Conservation (phyloP, 2,797 vertebrate genomes). For the Pangasius krempfi region DNA sequence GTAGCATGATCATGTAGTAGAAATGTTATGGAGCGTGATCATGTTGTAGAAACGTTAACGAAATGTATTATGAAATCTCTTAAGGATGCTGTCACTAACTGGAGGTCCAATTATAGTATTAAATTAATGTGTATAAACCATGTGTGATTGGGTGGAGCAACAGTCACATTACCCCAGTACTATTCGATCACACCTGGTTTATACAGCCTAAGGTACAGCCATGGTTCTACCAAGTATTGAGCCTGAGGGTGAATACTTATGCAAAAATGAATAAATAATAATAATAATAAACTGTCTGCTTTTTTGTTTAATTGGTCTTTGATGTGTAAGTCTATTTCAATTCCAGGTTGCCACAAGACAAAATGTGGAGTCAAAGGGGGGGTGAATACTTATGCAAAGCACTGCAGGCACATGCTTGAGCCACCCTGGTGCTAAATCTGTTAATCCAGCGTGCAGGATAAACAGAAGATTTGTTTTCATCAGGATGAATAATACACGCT, state of each 20-base stretch:
- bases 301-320: constrained; percentile 14
- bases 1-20: too few relatives aligned
- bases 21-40: too few relatives aligned
- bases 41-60: too few relatives aligned
- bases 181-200: too few relatives aligned
- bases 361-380: background rate
- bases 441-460: constrained; percentile 46
- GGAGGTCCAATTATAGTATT: too few relatives aligned
- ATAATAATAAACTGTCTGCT: background rate
- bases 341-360: background rate
- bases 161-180: too few relatives aligned
- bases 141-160: too few relatives aligned
- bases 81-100: too few relatives aligned
- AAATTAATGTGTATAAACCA: too few relatives aligned
- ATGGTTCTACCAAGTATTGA: background rate
- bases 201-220: too few relatives aligned
- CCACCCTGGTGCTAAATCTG: constrained; percentile 38
- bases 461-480: constrained; percentile 55
- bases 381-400: constrained; percentile 3
- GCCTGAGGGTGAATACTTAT: background rate
- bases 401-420: constrained; percentile 13
- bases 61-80: too few relatives aligned
- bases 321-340: constrained; percentile 1
- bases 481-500: constrained; percentile 40
- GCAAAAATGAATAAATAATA: background rate